phyloP scores from a whole-genome alignment of 2,888 invertebrate species.

The Drosophila lacicola region DNA sequence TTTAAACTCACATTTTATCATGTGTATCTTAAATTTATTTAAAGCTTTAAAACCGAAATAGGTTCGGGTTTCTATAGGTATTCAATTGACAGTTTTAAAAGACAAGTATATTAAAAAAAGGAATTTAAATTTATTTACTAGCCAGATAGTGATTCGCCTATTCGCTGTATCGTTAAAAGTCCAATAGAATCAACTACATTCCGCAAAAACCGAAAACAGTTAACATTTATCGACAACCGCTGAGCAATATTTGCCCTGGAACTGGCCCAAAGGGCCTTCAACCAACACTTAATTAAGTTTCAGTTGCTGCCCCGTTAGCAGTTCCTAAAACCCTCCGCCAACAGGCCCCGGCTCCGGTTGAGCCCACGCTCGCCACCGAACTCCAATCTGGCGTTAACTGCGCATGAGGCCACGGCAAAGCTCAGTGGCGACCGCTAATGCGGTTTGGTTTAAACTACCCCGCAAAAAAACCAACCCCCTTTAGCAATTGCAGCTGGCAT shows the following conservation, averaged over 20 bases:
- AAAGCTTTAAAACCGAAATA: too few species aligned
- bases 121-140: background rate
- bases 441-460: constrained; percentile 40
- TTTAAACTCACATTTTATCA: too few species aligned
- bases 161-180: background rate
- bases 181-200: constrained; percentile 34
- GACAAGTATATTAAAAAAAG: too few species aligned
- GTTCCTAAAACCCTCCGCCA: constrained; percentile 15
- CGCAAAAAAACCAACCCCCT: background rate
- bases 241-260: constrained; percentile 37
- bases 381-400: constrained; percentile 37
- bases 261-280: constrained; percentile 33
- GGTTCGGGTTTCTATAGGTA: too few species aligned
- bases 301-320: constrained; percentile 40
- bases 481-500: constrained; percentile 22
- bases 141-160: background rate
- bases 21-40: too few species aligned
- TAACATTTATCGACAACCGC: constrained; percentile 54
- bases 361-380: background rate
- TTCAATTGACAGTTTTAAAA: too few species aligned
- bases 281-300: constrained; percentile 72
- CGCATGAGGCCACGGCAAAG: constrained; percentile 58
- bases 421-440: constrained; percentile 60
- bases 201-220: constrained; percentile 52
- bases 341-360: background rate